Evolutionary conservation across 2,888 invertebrate genomes (phyloP), one percentile per base, ranked within the genome.

Genomic region (Philaethria dido): DNA sequence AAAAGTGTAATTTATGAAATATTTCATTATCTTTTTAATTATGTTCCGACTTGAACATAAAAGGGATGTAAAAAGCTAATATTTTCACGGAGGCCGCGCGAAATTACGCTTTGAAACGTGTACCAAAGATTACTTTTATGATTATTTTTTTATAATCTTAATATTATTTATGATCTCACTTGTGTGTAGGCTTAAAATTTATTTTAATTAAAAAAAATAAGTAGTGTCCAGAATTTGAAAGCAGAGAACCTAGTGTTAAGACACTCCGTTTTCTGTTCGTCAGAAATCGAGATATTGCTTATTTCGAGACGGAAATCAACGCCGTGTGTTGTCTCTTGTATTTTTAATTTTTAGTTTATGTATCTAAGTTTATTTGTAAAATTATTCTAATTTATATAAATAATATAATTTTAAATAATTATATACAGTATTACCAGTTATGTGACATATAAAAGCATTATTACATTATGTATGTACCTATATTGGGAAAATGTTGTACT

Each of bases 21-120:
- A 68, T 71, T 72, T 69, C 69, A 68, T 72, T 66, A 72, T 67
- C 62, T 72, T 66, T 71, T 71, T 72, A 72, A 72, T 70, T 67
- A 72, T 72, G 68, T 62, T 47, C 63, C 47, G 48, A 69, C 65
- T 68, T 39, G 67, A 61, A 67, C 67, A 69, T 71, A 65, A 72
- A 70, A 69, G 57, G 50, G 69, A 63, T 65, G 70, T 72, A 72
- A 70, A 72, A 71, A 66, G 69, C 68, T 72, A 72, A 71, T 72
- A 71, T 62, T 66, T 50, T 55, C 66, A 29, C 61, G 44, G 54
- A 57, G 55, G 64, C 52, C 66, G 57, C 57, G 54, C 48, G 42
- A 69, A 55, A 64, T 69, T 66, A 62, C 52, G 50, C 62, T 71
- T 64, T 66, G 65, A 69, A 64, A 42, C 47, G 47, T 50, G 64